A percentile compares a stretch with the other conserved stretches of the same genome.
These are phyloP conservation scores for Clavelina lepadiformis DNA, from an alignment of 23 tunicate genomes.

Conservation along the genomic window DNA sequence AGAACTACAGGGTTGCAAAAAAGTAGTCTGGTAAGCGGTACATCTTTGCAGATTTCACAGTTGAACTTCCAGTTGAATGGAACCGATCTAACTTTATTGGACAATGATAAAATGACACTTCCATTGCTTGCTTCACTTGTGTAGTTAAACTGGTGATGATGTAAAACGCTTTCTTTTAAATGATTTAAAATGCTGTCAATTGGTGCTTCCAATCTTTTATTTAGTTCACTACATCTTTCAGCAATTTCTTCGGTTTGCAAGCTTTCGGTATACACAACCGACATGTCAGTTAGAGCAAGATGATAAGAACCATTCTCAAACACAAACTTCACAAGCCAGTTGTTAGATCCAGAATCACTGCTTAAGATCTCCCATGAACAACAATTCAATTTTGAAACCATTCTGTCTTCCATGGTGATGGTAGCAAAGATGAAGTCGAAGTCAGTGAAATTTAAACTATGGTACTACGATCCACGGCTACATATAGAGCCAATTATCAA, in stretches of 20 bases:
- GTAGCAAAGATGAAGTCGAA: no score
- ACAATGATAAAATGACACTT: conserved; percentile 24
- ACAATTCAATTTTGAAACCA: no score
- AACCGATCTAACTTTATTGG: conserved; percentile 7
- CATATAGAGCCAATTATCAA: no score
- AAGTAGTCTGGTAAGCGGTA: background rate
- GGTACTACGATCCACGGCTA: no score
- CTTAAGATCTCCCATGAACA: no score
- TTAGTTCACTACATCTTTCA: conserved; percentile 2
- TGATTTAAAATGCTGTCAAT: background rate
- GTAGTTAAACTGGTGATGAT: conserved; percentile 1
- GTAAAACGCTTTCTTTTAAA: conserved; percentile 5
- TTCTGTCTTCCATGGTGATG: no score
- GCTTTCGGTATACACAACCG: conserved; percentile 1
- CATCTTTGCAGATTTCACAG: background rate
- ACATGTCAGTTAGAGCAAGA: conserved; percentile 11
- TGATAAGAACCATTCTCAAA: conserved; percentile 3
- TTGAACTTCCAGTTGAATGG: conserved; percentile 23
- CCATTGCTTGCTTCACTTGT: background rate
- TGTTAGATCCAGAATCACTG: no score
- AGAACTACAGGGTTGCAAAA: conserved; percentile 8
- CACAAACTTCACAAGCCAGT: conserved; percentile 5
- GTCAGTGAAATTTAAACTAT: no score
- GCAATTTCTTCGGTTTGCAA: conserved; percentile 1
- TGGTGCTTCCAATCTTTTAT: conserved; percentile 23